Conservation (phyloP, 2,888 invertebrate genomes). For the Mythimna ferrago region DNA sequence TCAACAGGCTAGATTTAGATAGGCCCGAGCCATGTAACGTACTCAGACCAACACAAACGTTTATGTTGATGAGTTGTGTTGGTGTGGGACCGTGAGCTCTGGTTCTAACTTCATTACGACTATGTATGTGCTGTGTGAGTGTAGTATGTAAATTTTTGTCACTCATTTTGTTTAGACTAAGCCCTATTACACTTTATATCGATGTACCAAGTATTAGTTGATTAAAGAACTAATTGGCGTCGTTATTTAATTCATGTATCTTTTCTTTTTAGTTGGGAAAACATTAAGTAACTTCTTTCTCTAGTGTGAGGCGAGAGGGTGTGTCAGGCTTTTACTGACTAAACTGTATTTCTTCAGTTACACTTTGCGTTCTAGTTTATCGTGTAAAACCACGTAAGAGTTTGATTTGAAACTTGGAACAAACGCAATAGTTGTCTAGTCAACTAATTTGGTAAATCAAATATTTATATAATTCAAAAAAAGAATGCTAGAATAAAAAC, state of each 20-base stretch:
- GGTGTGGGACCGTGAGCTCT: slow-evolving; percentile 46
- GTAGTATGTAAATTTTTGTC: slow-evolving; percentile 64
- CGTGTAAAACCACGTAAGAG: background rate
- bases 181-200: slow-evolving; percentile 58
- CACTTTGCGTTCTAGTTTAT: no score
- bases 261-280: no score
- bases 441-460: slow-evolving; percentile 31
- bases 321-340: no score
- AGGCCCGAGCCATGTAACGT: background rate
- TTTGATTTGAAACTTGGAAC: background rate
- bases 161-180: slow-evolving; percentile 68
- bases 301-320: no score
- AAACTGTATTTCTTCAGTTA: no score
- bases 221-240: slow-evolving; percentile 21
- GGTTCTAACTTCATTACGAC: slow-evolving; percentile 53
- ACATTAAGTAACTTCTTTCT: no score
- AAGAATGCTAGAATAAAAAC: slow-evolving; percentile 62
- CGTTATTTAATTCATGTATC: background rate
- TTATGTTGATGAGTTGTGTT: slow-evolving; percentile 47
- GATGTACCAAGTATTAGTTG: slow-evolving; percentile 41
- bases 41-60: slow-evolving; percentile 28
- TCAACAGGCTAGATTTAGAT: slow-evolving; percentile 42
- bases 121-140: slow-evolving; percentile 62
- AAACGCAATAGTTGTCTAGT: slow-evolving; percentile 22
- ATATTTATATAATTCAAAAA: slow-evolving; percentile 56